Base-by-base conservation (phyloP, 2,113 vertebrate genomes). In the Hippocampus barbouri region DNA sequence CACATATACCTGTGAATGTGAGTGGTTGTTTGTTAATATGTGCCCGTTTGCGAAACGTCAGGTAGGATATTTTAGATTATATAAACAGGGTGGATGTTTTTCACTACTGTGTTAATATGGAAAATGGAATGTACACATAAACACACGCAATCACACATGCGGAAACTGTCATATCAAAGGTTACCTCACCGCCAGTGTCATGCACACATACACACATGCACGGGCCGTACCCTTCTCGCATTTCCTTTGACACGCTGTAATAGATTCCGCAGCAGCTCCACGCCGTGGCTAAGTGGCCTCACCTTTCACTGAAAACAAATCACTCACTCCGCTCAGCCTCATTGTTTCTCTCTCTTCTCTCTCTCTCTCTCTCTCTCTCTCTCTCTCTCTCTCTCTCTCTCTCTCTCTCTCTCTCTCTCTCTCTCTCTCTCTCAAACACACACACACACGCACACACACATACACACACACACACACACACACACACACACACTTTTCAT, bases 231-330 rank as follows among this genome's bases (percentile, higher is more conserved):
- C 95, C 96, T 96, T 96, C 94, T 93, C 94, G 91, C 91, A 90
- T 95, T 95, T 93, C 94, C 90, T 89, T 94, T 96, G 95, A 96
- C 97, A 95, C 95, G 94, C 95, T 93, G 94, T 96, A 96, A 98
- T 97, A 97, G 96, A 98, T 98, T 96, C 94, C 90, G 75, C 91
- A 87, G 91, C 94, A 95, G 93, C 93, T 94, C 89, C 94, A 92
- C 93, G 92, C 92, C 92, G 93, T 87, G 87, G 93, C 93, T 96
- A 96, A 97, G 95, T 96, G 95, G 93, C 93, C 94, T 98, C 94
- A 89, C 91, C 94, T 98, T 98, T 95, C 97, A 96, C 92, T 96
- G 96, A 98, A 98, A 98, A 98, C 95, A 98, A 97, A 98, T 96
- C 94, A 94, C 95, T 93, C 94, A 93, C 95, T 94, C 93, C 69